Evolutionary conservation across 2,797 vertebrate species (phyloP).

Genomic region (Schizothorax lantsangensis): DNA sequence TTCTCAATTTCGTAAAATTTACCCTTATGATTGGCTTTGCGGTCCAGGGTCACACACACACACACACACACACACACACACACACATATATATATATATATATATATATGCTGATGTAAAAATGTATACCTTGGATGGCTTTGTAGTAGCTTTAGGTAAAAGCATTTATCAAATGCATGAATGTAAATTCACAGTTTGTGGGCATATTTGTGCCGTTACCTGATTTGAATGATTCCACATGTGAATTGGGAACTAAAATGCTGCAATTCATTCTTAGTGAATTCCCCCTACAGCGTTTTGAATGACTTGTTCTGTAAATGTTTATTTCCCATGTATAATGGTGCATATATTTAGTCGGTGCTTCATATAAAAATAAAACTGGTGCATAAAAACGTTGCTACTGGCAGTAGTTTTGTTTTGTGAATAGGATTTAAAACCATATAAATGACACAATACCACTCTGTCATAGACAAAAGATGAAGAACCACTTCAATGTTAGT

Average conservation of each 20-base stretch:
- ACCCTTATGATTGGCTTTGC: too few relatives aligned
- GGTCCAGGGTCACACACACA: too few relatives aligned
- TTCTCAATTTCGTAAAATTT: too few relatives aligned
- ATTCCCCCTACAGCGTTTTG: background rate
- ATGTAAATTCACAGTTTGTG: background rate
- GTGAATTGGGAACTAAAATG: background rate
- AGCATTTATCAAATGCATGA: background rate
- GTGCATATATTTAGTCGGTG: background rate
- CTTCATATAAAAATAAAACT: background rate
- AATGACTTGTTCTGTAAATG: conserved; percentile 10
- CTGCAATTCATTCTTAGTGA: background rate
- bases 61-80: too few relatives aligned
- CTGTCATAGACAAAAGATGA: conserved; percentile 50
- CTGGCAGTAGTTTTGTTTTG: background rate
- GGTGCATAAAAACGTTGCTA: background rate
- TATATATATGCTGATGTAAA: background rate
- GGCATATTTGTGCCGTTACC: background rate
- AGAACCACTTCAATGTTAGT: conserved; percentile 17
- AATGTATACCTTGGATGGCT: background rate
- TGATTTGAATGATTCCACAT: background rate
- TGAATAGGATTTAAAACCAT: background rate
- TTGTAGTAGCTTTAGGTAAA: background rate
- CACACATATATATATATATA: background rate
- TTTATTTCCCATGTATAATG: conserved; percentile 1
- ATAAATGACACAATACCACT: background rate